Conservation (phyloP, 2,888 invertebrate species). For the Parnassius apollo region DNA sequence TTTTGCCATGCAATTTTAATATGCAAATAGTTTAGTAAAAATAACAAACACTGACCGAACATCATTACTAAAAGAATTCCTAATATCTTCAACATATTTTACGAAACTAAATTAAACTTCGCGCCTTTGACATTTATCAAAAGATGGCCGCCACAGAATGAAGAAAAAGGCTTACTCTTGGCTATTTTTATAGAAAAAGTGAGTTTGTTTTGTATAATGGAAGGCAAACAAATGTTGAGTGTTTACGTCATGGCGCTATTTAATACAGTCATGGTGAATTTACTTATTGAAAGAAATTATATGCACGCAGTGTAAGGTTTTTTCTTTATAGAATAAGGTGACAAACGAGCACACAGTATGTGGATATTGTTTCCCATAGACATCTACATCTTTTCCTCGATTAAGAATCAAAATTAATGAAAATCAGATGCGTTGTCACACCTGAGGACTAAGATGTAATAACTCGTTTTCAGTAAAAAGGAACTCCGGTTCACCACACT, state of each 20-base stretch:
- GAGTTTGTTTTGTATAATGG: conserved; percentile 5
- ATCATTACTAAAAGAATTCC: conserved; percentile 1
- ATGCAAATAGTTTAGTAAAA: not conserved
- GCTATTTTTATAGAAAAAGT: conserved; percentile 5
- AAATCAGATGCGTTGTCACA: no score
- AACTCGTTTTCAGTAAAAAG: no score
- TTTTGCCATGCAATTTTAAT: not conserved
- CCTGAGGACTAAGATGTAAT: no score
- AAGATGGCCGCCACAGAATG: conserved; percentile 15
- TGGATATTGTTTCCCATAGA: no score
- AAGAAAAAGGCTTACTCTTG: not conserved
- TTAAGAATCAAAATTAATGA: no score
- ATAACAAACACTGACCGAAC: not conserved
- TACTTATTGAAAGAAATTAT: no score
- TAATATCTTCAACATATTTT: conserved; percentile 13
- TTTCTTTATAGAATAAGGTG: no score
- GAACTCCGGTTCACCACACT: no score
- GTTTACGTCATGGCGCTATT: not conserved
- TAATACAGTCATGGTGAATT: no score
- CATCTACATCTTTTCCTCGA: no score
- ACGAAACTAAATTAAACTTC: not conserved
- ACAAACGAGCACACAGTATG: no score
- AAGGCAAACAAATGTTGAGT: conserved; percentile 1
- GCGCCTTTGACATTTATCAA: conserved; percentile 4
- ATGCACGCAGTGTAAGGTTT: no score